A percentile compares a stretch with the other conserved stretches of the same genome.
These are phyloP conservation scores for Thomomys bottae DNA, from an alignment of 2,113 vertebrate genomes.

Conservation along the genomic window DNA sequence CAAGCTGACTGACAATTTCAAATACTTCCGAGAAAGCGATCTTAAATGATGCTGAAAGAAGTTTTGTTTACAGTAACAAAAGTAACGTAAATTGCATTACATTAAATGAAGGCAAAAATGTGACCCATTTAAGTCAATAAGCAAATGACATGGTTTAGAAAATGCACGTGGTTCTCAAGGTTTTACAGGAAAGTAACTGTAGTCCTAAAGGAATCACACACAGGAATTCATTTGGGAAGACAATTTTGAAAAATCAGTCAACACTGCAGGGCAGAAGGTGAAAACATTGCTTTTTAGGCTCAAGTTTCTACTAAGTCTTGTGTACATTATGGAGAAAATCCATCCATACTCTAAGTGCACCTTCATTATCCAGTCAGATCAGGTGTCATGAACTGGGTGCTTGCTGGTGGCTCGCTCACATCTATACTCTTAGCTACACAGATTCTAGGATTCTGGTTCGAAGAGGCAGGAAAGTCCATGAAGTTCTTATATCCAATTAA, in stretches of 20 bases:
- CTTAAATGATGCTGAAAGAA: not conserved
- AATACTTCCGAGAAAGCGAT: not conserved
- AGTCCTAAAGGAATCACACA: not conserved
- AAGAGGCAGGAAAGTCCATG: no score
- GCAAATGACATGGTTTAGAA: constrained; percentile 32
- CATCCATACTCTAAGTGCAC: no score
- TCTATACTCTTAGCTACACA: no score
- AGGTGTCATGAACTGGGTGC: not conserved
- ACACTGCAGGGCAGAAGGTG: not conserved
- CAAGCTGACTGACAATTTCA: not conserved
- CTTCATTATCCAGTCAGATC: not conserved
- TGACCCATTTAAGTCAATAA: not conserved
- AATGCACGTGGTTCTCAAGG: not conserved
- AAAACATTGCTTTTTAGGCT: not conserved
- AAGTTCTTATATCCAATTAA: no score
- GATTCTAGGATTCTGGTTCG: no score
- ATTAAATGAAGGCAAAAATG: not conserved
- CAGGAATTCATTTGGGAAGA: not conserved
- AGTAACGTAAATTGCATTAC: no score
- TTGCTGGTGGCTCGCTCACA: no score
- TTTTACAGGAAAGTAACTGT: not conserved
- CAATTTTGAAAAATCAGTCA: constrained; percentile 7
- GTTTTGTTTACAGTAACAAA: not conserved
- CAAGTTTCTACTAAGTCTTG: not conserved
- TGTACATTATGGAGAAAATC: no score